These are phyloP conservation scores for Anhinga rufa DNA, from an alignment of 2,113 vertebrate genomes.

Conservation along the genomic window DNA sequence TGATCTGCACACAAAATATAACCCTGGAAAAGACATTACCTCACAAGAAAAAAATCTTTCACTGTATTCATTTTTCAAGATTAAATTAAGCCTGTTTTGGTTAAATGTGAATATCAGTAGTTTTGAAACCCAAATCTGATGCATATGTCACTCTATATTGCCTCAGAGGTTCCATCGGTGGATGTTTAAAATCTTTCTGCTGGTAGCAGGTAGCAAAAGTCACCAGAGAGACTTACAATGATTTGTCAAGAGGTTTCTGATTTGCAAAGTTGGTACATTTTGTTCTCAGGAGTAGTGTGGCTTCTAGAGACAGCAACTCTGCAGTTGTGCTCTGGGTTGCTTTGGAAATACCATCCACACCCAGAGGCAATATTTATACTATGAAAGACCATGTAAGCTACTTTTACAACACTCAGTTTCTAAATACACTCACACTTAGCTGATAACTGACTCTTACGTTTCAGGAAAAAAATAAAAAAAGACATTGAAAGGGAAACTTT, in stretches of 20 bases:
- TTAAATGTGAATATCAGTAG: slow-evolving; percentile 55
- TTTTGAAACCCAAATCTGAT: slow-evolving; percentile 26
- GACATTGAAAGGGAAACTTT: neutral
- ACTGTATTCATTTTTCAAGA: slow-evolving; percentile 41
- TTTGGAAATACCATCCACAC: neutral
- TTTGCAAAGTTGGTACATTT: neutral
- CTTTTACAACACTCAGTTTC: neutral
- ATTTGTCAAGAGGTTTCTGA: slow-evolving; percentile 37
- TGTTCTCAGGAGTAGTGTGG: neutral
- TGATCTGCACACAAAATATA: neutral
- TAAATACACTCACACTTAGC: neutral
- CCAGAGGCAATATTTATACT: neutral
- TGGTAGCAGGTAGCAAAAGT: slow-evolving; percentile 41
- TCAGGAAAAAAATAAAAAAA: neutral
- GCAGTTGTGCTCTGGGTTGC: neutral
- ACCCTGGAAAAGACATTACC: slow-evolving; percentile 51
- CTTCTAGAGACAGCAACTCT: neutral
- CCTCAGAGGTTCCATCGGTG: slow-evolving; percentile 30
- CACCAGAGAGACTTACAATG: neutral
- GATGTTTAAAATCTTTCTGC: slow-evolving; percentile 31
- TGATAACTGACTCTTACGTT: neutral
- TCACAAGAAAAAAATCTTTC: slow-evolving; percentile 60
- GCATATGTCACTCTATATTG: neutral
- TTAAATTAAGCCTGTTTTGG: slow-evolving; percentile 30
- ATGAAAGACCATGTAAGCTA: neutral